Evolutionary conservation across 2,888 invertebrate genomes (phyloP), one percentile per base, ranked within the genome.

Genomic region (Eupeodes latifasciatus): DNA sequence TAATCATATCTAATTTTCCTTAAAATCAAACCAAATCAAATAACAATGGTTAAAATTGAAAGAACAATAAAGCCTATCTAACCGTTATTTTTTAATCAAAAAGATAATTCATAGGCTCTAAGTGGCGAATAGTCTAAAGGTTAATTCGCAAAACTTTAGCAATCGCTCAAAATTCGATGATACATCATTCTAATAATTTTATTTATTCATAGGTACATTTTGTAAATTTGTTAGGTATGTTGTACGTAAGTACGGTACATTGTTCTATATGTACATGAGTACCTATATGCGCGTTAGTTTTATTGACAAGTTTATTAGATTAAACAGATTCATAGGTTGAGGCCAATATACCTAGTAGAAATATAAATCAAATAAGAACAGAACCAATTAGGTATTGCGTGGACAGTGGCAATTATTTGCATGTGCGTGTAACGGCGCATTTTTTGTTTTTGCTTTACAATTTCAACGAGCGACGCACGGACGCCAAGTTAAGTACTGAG

Each of bases 61-160:
- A 27, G 19, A 7, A 10, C 44, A 27, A 77, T 34, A 47, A 6
- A 14, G 55, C 19, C 47, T 49, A n/a, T 40, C 61, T 61, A 36
- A 44, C 11, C 51, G 44, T 5, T 36, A 61, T 61, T 36, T 61
- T 27, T 36, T 36, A 34, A 61, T n/a, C 4, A 61, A 61, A 1
- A 12, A 34, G n/a, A 36, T 36, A 61, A 62, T 44, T n/a, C 40
- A 62, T 44, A 40, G 9, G 16, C n/a, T 40, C 40, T 4, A 10
- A 40, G 16, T 72, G 59, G 6, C 14, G 11, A 19, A n/a, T 55
- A 36, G 78, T 78, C 53, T 69, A 67, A 83, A 83, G 83, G 78
- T 79, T 72, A 72, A 64, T 57, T 57, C 7, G 19, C 10, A 5
- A 69, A 76, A 59, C 44, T 51, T 59, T 11, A 62, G 12, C 6